phyloP scores from a whole-genome alignment of 2,797 vertebrate genomes.

The Champsocephalus gunnari region DNA sequence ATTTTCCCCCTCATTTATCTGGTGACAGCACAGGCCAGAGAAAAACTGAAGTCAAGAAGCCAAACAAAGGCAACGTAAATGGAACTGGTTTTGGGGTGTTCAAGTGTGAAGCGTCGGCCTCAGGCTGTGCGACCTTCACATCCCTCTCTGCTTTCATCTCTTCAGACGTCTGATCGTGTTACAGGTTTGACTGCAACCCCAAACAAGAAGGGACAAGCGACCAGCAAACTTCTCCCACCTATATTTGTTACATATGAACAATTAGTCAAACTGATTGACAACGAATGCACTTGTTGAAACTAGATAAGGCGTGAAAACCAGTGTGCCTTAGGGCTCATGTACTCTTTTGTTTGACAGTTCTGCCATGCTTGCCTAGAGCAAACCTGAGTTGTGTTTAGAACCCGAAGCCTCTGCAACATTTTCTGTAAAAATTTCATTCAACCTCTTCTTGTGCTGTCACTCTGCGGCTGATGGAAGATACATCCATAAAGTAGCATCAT shows the following conservation, averaged over 20 bases:
- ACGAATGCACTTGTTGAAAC: conserved; percentile 7
- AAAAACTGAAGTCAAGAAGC: conserved; percentile 59
- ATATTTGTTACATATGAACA: conserved; percentile 5
- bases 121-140: conserved; percentile 37
- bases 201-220: conserved; percentile 7
- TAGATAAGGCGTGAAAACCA: background rate
- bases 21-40: conserved; percentile 26
- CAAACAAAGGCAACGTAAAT: conserved; percentile 44
- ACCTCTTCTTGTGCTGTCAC: conserved; percentile 27
- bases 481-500: conserved; percentile 20
- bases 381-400: conserved; percentile 20
- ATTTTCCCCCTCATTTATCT: background rate
- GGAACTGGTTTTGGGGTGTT: background rate
- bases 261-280: conserved; percentile 17
- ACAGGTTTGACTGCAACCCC: conserved; percentile 27
- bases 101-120: conserved; percentile 16
- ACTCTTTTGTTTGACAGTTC: conserved; percentile 22
- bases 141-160: conserved; percentile 38
- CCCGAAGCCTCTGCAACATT: conserved; percentile 20
- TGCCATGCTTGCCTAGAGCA: conserved; percentile 24
- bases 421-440: conserved; percentile 14
- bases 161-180: conserved; percentile 27
- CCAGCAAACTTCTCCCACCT: background rate
- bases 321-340: conserved; percentile 11
- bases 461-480: conserved; percentile 19